Evolutionary conservation across 2,113 vertebrate species (phyloP).

Genomic region (Parus major): DNA sequence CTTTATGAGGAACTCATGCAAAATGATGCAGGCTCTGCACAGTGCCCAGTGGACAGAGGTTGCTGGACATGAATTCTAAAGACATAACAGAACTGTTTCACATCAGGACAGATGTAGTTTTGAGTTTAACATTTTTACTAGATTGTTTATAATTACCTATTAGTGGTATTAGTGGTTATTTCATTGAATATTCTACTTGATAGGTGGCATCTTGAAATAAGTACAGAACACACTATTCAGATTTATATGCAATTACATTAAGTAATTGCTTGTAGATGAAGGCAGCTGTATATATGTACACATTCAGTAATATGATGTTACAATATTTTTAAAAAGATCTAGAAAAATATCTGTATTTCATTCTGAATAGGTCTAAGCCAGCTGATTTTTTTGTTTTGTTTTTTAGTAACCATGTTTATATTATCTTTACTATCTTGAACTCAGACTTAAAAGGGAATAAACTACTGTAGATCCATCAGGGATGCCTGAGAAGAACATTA

Average conservation of each 20-base stretch:
- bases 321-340: neutral
- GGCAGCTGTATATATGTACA: neutral
- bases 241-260: neutral
- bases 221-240: neutral
- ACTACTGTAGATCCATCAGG: neutral
- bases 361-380: neutral
- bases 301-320: neutral
- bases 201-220: neutral
- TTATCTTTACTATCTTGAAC: neutral
- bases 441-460: neutral
- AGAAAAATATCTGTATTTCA: neutral
- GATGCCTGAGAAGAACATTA: neutral
- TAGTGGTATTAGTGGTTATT: no score
- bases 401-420: neutral
- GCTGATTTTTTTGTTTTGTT: neutral
- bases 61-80: neutral
- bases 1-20: neutral
- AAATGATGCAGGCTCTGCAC: neutral
- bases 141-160: neutral
- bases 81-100: neutral
- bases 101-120: neutral
- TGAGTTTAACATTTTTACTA: neutral
- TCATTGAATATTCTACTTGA: neutral
- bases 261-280: neutral
- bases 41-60: neutral